Conservation (phyloP, 2,888 invertebrate species). For the Agrotis ipsilon region DNA sequence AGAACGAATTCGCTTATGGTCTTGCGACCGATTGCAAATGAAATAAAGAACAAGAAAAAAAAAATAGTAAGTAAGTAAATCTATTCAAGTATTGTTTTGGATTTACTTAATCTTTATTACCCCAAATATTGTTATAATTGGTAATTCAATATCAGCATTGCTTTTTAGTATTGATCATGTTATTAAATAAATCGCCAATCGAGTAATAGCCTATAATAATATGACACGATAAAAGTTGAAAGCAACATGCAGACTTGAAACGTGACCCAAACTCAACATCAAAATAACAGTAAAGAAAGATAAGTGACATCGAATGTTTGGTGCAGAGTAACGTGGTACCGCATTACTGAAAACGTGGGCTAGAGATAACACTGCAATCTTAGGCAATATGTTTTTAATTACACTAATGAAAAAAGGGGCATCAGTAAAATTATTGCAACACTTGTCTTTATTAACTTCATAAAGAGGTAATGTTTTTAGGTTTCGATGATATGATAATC, state of each 20-base stretch:
- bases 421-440: constrained; percentile 4
- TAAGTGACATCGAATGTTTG: constrained; percentile 31
- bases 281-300: constrained; percentile 36
- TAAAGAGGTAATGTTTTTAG: not conserved
- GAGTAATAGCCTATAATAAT: constrained; percentile 6
- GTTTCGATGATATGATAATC: not conserved
- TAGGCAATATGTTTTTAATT: constrained; percentile 17
- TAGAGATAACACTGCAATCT: constrained; percentile 28
- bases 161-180: constrained; percentile 6
- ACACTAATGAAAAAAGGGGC: not conserved
- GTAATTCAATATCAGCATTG: constrained; percentile 6
- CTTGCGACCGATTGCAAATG: too few species aligned
- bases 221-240: constrained; percentile 19
- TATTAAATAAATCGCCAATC: constrained; percentile 3
- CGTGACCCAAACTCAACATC: constrained; percentile 25
- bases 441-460: not conserved
- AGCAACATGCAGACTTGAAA: constrained; percentile 25
- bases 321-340: constrained; percentile 15
- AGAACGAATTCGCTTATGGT: too few species aligned
- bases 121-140: constrained; percentile 6
- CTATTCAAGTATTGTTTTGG: not conserved
- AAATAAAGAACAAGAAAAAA: too few species aligned
- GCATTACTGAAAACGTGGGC: constrained; percentile 35
- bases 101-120: constrained; percentile 7
- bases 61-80: not conserved